Conservation (phyloP, 64 coral and sea anemone genomes). For the Catalaphyllia jardinei region DNA sequence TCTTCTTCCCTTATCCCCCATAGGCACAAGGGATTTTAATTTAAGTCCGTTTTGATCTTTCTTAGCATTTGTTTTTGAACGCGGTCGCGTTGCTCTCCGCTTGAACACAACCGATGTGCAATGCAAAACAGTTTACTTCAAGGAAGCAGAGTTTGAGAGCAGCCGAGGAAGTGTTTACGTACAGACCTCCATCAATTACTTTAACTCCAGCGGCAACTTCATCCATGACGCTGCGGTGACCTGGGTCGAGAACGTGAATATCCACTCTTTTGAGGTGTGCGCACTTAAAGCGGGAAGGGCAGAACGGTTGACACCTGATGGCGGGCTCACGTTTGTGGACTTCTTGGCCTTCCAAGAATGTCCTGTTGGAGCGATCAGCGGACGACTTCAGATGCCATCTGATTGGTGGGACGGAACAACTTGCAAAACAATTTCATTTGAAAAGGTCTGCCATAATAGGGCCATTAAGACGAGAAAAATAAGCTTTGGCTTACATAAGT, state of each 20-base stretch:
- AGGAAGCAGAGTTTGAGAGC: neutral
- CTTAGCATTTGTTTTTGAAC: conserved; percentile 61
- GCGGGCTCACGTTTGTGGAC: conserved; percentile 78
- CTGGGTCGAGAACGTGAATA: conserved; percentile 73
- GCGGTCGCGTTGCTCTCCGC: conserved; percentile 59
- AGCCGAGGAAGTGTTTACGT: conserved; percentile 41
- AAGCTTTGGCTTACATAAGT: no score
- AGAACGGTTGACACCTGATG: conserved; percentile 59
- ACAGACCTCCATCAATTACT: conserved; percentile 78
- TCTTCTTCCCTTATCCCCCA: no score
- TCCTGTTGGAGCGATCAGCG: conserved; percentile 47
- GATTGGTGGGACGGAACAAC: conserved; percentile 89
- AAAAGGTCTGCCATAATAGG: neutral
- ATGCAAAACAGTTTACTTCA: conserved; percentile 46
- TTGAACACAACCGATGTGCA: conserved; percentile 74
- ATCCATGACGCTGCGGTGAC: conserved; percentile 78
- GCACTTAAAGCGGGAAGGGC: conserved; percentile 78
- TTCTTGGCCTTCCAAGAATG: conserved; percentile 82
- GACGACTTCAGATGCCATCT: conserved; percentile 42
- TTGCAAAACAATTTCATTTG: conserved; percentile 46
- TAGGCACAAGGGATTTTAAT: no score
- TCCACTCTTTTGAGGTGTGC: conserved; percentile 62
- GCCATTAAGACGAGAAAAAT: no score
- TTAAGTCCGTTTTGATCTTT: neutral
- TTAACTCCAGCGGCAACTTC: conserved; percentile 32